Evolutionary conservation across 2,888 invertebrate species (phyloP), one percentile per base, ranked within the genome.

Genomic region (Trimorus sp.): DNA sequence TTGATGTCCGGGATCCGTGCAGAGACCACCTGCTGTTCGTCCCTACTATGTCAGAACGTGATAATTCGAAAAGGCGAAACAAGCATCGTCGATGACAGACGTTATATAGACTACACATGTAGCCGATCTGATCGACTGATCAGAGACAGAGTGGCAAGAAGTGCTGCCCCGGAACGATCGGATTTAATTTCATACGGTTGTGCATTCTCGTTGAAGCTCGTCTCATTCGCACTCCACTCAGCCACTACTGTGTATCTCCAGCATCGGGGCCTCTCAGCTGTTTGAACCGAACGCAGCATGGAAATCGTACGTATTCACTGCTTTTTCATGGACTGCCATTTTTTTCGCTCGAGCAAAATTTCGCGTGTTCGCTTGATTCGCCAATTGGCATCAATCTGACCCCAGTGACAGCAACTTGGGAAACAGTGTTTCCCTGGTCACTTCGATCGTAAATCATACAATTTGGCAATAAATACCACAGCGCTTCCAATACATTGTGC

Each of bases 131-230:
- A 70, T 66, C 38, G 48, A 59, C 51, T 37, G 66, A 65, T 74
- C 75, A 40, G 71, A 75, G 75, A 76, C 74, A 80, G 75, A 75
- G 36, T 45, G 70, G 63, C 75, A 63, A 79, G 80, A 75, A 70
- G 66, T 75, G 58, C 66, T 58, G 65, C 69, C 48, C 53, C 65
- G 69, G 49, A 49, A 63, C 42, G 75, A 59, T 70, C 75, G 79
- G 60, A 66, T 66, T 75, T 60, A 69, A 75, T 76, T 75, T 76
- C 59, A 69, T 66, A 63, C 66, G 58, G 62, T 59, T 80, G 63
- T 74, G 51, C 75, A 69, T 53, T 48, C 54, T 75, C 51, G 15
- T 75, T 40, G 49, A 40, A 48, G 56, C 60, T 48, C 51, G 11
- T 40, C 40, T 68, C 68, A 76, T 69, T 62, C 69, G 9, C 49